Evolutionary conservation across 2,113 vertebrate genomes (phyloP).

Genomic region (Lepisosteus oculatus): DNA sequence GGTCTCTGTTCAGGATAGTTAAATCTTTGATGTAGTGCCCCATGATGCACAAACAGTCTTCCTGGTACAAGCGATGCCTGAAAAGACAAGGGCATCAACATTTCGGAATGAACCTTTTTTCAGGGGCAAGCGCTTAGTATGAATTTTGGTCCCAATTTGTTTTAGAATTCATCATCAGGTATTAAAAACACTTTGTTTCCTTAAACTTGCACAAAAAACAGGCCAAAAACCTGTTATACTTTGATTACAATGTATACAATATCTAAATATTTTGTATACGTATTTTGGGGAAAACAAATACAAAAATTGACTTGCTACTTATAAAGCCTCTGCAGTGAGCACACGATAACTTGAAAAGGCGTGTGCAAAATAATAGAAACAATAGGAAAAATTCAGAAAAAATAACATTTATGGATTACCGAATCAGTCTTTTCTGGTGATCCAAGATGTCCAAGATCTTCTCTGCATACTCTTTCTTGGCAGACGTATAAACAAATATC

Average conservation of each 20-base stretch:
- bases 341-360: neutral
- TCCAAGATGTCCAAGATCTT: constrained; percentile 76
- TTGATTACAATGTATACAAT: too few species aligned
- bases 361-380: constrained; percentile 2
- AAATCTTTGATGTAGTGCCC: constrained; percentile 82
- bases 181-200: too few species aligned
- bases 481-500: constrained; percentile 79
- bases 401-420: constrained; percentile 45
- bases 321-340: neutral
- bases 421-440: constrained; percentile 71
- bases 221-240: too few species aligned
- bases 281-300: too few species aligned
- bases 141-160: too few species aligned
- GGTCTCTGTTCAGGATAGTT: constrained; percentile 60
- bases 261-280: too few species aligned
- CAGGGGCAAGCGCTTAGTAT: too few species aligned
- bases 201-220: neutral
- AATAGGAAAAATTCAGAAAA: neutral
- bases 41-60: constrained; percentile 66
- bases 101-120: too few species aligned
- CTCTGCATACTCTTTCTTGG: constrained; percentile 71
- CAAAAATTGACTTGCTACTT: too few species aligned
- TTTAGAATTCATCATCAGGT: too few species aligned
- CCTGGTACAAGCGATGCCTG: constrained; percentile 72
- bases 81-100: neutral